Evolutionary conservation across 2,797 vertebrate species (phyloP).

Genomic region (Cyprinella venusta): DNA sequence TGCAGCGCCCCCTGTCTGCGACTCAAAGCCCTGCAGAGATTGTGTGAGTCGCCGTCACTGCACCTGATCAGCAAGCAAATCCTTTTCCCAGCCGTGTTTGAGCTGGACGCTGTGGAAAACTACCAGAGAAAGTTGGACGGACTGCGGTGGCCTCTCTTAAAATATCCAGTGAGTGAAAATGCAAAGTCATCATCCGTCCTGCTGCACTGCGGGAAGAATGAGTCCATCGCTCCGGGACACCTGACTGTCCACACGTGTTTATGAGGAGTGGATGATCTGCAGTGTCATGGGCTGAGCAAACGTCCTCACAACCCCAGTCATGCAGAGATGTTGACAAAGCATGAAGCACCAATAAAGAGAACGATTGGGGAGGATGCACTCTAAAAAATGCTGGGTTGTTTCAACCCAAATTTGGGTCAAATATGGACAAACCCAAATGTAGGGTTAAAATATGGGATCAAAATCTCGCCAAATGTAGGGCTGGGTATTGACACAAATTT

Average conservation of each 20-base stretch:
- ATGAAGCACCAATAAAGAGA: neutral
- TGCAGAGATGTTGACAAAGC: neutral
- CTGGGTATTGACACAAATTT: no score
- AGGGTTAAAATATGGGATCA: no score
- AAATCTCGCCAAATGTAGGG: no score
- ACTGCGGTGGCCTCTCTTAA: slow-evolving; percentile 2
- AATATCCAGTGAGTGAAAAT: slow-evolving; percentile 21
- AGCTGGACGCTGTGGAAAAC: slow-evolving; percentile 42
- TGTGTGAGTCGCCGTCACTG: neutral
- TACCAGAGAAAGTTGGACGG: slow-evolving; percentile 38
- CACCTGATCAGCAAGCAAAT: slow-evolving; percentile 49
- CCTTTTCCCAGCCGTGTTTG: neutral
- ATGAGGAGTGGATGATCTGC: slow-evolving; percentile 7
- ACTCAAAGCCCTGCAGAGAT: neutral
- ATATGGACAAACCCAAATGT: no score
- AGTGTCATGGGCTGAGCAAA: slow-evolving; percentile 1
- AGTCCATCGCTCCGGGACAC: slow-evolving; percentile 35
- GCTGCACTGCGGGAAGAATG: slow-evolving; percentile 43
- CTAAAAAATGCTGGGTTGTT: no score
- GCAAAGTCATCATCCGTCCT: slow-evolving; percentile 40
- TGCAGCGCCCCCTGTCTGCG: slow-evolving; percentile 54
- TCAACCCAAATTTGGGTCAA: no score
- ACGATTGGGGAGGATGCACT: neutral
- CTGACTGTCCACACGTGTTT: neutral
- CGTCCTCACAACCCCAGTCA: neutral